Percentiles rank a stretch among this genome's conserved stretches.
phyloP scores from a whole-genome alignment of 2,797 vertebrate genomes.

The Netta rufina region DNA sequence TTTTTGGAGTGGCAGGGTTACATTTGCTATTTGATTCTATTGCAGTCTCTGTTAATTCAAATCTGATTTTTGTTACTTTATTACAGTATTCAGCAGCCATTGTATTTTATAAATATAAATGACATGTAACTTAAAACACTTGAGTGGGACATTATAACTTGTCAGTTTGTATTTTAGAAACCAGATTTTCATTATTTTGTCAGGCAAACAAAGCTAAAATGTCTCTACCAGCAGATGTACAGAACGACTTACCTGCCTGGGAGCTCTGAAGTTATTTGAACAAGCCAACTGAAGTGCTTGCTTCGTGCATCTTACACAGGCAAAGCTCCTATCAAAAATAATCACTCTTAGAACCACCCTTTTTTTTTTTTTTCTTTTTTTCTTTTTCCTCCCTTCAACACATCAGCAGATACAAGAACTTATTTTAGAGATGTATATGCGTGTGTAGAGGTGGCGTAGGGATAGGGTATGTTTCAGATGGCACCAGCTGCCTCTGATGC shows the following conservation, averaged over 20 bases:
- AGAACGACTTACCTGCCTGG: neutral
- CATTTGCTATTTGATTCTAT: constrained; percentile 3
- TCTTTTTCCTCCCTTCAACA: neutral
- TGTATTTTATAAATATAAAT: constrained; percentile 1
- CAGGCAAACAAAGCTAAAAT: neutral
- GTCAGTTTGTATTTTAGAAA: constrained; percentile 4
- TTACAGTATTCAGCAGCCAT: neutral
- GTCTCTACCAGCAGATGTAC: neutral
- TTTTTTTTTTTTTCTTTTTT: neutral
- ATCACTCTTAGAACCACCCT: neutral
- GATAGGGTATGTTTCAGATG: constrained; percentile 1
- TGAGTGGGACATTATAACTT: neutral
- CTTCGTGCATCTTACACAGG: neutral
- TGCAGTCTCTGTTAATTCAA: constrained; percentile 20
- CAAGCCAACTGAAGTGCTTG: neutral
- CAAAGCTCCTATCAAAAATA: neutral
- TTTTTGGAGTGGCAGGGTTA: neutral
- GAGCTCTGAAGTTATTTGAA: neutral
- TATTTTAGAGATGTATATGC: neutral
- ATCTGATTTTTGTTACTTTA: constrained; percentile 20
- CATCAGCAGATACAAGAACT: neutral
- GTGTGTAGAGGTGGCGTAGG: rapidly evolving
- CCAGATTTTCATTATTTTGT: neutral
- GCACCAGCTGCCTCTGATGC: constrained; percentile 60
- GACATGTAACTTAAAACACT: neutral